Conservation (phyloP, 2,797 vertebrate species). For the Tokudaia muenninki region DNA sequence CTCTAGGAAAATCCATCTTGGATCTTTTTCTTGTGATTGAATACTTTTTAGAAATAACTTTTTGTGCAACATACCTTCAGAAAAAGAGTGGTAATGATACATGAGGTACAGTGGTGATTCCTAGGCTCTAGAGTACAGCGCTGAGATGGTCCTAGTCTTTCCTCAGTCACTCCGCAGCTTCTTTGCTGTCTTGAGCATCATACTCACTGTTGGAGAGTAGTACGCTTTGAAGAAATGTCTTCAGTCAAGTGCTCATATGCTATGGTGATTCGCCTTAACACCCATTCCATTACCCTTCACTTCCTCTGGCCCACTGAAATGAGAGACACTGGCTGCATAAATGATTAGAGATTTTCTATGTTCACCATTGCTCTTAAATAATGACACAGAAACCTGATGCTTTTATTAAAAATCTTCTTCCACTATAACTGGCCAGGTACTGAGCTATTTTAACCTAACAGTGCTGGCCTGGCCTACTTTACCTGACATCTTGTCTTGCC, state of each 20-base stretch:
- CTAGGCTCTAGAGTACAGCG: background rate
- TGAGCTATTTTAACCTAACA: no score
- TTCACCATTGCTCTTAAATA: no score
- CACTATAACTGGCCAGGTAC: no score
- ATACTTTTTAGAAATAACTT: background rate
- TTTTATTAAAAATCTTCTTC: no score
- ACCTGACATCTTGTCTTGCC: no score
- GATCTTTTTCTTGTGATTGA: background rate
- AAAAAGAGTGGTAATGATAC: background rate
- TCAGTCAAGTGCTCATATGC: background rate
- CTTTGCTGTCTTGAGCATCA: background rate
- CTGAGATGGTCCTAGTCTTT: background rate
- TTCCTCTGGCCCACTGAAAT: background rate
- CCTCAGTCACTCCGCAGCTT: background rate
- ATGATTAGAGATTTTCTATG: no score
- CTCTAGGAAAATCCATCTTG: background rate
- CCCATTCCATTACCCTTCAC: rapidly evolving
- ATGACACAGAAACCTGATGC: no score
- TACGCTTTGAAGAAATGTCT: background rate
- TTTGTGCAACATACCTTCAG: background rate
- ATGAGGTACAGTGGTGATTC: background rate
- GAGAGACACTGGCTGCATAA: no score
- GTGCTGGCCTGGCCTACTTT: no score
- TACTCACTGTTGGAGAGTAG: background rate
- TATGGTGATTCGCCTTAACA: background rate